These are phyloP conservation scores for Delia radicum DNA, from an alignment of 1,140 invertebrate genomes.

Conservation along the genomic window DNA sequence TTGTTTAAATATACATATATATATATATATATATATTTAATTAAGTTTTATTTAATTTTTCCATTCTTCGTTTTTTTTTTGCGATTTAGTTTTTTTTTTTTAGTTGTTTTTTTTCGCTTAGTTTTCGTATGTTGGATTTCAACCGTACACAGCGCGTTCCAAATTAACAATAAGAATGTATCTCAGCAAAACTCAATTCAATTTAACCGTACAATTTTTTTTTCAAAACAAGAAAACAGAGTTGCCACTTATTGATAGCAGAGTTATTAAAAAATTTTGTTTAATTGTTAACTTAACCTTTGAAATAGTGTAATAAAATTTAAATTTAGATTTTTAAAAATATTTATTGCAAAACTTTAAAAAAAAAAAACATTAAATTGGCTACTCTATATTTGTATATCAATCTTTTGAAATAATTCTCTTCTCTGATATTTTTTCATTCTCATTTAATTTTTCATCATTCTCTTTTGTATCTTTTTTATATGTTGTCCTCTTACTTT, in stretches of 20 bases:
- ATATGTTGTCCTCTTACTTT: not conserved
- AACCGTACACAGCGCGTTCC: constrained; percentile 7
- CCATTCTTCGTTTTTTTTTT: not conserved
- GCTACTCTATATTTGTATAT: not conserved
- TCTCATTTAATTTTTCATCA: too few species aligned
- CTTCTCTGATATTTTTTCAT: not conserved
- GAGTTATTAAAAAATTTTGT: not conserved
- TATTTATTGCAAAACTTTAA: too few species aligned
- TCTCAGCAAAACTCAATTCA: constrained; percentile 9
- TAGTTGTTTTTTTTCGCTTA: not conserved
- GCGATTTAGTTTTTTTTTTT: not conserved
- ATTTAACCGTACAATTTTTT: not conserved
- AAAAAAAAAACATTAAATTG: too few species aligned
- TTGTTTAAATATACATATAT: not conserved
- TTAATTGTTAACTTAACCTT: not conserved
- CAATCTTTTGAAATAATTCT: too few species aligned
- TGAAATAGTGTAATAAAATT: too few species aligned
- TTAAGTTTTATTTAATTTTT: not conserved
- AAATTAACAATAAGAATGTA: constrained; percentile 18
- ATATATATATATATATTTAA: too few species aligned
- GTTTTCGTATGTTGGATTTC: not conserved
- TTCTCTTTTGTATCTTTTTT: not conserved
- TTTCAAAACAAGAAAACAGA: not conserved
- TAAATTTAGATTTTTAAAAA: too few species aligned
- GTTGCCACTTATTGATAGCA: not conserved